A percentile compares a stretch with the other conserved stretches of the same genome.
Evolutionary conservation across 64 coral and sea anemone species (phyloP).

Genomic region (Exaiptasia diaphana): DNA sequence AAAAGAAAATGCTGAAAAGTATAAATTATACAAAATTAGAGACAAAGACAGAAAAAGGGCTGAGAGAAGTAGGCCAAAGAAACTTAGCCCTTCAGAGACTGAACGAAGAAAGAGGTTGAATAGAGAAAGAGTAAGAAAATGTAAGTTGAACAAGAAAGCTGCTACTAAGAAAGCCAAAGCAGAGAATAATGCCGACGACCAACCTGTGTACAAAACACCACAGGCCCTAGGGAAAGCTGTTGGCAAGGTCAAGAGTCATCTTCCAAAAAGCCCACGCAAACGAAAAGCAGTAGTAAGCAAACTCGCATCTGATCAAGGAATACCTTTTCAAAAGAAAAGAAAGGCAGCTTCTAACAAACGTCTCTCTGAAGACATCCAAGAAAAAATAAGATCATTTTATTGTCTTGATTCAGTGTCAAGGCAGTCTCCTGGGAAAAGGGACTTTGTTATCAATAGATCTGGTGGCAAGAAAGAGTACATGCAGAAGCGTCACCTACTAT

Average conservation of each 20-base stretch:
- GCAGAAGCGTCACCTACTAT: not conserved
- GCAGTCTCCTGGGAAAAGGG: conserved; percentile 65
- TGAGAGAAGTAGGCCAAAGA: conserved; percentile 54
- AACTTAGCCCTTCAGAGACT: conserved; percentile 34
- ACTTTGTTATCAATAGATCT: conserved; percentile 49
- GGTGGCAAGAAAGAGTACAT: conserved; percentile 47
- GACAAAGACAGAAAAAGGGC: conserved; percentile 68
- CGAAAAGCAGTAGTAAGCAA: not conserved
- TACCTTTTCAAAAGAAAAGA: not conserved
- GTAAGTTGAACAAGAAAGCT: not conserved
- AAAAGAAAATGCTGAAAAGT: conserved; percentile 31
- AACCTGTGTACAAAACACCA: not conserved
- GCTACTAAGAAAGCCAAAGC: not conserved
- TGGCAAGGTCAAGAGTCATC: conserved; percentile 6
- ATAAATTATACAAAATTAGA: conserved; percentile 56
- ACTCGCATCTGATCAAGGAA: not conserved
- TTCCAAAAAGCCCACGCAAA: conserved; percentile 13
- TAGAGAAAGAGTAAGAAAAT: conserved; percentile 24
- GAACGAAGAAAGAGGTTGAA: conserved; percentile 35
- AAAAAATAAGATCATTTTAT: conserved; percentile 23
- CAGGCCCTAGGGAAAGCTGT: conserved; percentile 17
- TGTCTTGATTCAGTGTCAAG: conserved; percentile 51
- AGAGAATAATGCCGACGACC: not conserved
- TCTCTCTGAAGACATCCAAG: conserved; percentile 16
- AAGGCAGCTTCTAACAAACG: not conserved